phyloP scores from a whole-genome alignment of 2,888 invertebrate genomes.

The Yponomeuta plumbellus region DNA sequence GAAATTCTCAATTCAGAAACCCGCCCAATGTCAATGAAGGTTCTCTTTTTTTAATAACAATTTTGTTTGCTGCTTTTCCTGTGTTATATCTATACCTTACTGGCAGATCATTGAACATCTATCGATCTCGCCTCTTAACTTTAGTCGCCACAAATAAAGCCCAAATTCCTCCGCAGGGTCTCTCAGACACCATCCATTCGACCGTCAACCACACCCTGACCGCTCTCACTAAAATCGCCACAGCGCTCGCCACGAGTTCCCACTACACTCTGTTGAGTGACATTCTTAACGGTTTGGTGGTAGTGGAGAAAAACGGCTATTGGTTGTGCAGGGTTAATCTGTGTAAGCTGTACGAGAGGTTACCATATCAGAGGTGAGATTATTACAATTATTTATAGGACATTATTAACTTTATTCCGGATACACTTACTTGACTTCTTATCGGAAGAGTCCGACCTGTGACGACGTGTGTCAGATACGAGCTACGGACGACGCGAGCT shows the following conservation, averaged over 20 bases:
- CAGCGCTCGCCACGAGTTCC: constrained; percentile 77
- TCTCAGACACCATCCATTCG: constrained; percentile 84
- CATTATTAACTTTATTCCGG: too few relatives aligned
- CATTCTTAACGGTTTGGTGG: constrained; percentile 78
- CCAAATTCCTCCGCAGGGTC: constrained; percentile 65
- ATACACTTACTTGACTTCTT: too few relatives aligned
- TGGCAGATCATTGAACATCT: too few relatives aligned
- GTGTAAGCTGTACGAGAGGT: constrained; percentile 56
- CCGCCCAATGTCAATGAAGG: too few relatives aligned
- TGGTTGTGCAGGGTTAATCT: constrained; percentile 87
- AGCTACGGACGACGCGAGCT: too few relatives aligned
- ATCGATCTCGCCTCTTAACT: too few relatives aligned
- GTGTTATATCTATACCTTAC: too few relatives aligned
- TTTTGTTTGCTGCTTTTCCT: too few relatives aligned
- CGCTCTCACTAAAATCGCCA: constrained; percentile 76
- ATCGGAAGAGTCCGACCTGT: too few relatives aligned
- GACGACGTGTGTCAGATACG: too few relatives aligned
- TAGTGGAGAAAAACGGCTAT: constrained; percentile 83
- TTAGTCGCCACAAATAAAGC: background rate
- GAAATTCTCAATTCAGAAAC: too few relatives aligned
- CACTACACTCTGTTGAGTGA: constrained; percentile 74
- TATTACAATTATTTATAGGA: background rate
- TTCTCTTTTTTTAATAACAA: constrained; percentile 7
- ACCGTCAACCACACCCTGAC: constrained; percentile 84
- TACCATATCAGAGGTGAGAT: constrained; percentile 62